These are phyloP conservation scores for Bombus sibiricus DNA, from an alignment of 1,140 invertebrate species.

Conservation along the genomic window DNA sequence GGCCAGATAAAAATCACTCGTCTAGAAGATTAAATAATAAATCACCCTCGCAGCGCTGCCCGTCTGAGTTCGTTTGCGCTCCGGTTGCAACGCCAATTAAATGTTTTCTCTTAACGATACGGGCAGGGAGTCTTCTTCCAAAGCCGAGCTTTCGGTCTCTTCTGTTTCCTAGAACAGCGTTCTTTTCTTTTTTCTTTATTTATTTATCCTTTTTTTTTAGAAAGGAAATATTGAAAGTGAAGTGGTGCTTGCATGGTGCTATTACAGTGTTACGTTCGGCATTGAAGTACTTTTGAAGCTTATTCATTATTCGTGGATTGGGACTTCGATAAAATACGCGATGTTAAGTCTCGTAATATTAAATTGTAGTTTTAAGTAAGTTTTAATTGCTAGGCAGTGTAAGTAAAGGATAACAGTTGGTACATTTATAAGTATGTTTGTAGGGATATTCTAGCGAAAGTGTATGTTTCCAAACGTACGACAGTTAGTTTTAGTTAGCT, in stretches of 20 bases:
- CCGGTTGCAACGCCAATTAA: conserved; percentile 55
- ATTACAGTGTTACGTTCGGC: neutral
- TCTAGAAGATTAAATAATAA: conserved; percentile 77
- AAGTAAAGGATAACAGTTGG: too few relatives aligned
- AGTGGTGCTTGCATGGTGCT: neutral
- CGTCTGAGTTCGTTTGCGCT: conserved; percentile 42
- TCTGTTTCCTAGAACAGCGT: neutral
- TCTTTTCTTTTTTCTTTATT: neutral
- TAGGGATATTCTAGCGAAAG: too few relatives aligned
- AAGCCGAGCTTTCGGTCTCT: neutral
- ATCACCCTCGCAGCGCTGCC: conserved; percentile 46
- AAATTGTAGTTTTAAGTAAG: too few relatives aligned
- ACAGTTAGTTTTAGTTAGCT: too few relatives aligned
- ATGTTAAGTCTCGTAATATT: neutral
- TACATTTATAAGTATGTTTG: too few relatives aligned
- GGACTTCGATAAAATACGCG: neutral
- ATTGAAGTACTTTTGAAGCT: neutral
- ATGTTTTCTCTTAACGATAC: conserved; percentile 53
- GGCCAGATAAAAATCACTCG: conserved; percentile 74
- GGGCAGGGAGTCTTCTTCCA: conserved; percentile 1
- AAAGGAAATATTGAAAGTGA: neutral
- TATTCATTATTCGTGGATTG: neutral
- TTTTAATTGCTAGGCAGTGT: too few relatives aligned
- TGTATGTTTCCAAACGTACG: too few relatives aligned
- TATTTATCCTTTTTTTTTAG: neutral